Evolutionary conservation across 2,888 invertebrate species (phyloP).

Genomic region (Bombylius major): DNA sequence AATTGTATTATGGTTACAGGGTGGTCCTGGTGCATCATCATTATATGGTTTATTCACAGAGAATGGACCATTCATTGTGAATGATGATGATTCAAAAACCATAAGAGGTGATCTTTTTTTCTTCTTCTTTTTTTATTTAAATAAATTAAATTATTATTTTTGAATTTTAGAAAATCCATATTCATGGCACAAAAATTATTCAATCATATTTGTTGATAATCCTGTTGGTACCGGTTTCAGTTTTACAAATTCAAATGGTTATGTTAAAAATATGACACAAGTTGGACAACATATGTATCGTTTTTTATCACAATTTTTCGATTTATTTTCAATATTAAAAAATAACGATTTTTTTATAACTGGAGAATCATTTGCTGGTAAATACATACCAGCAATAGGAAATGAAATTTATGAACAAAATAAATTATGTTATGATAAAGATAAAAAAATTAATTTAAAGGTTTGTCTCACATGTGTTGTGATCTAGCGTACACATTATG

Average conservation of each 20-base stretch:
- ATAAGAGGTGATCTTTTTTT: slow-evolving; percentile 11
- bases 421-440: slow-evolving; percentile 17
- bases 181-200: slow-evolving; percentile 51
- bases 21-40: slow-evolving; percentile 47
- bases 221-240: slow-evolving; percentile 56
- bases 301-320: slow-evolving; percentile 50
- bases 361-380: slow-evolving; percentile 54
- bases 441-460: slow-evolving; percentile 39
- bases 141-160: background rate
- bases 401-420: slow-evolving; percentile 16
- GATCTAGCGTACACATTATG: background rate
- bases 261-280: slow-evolving; percentile 47
- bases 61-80: slow-evolving; percentile 47
- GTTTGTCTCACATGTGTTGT: slow-evolving; percentile 22
- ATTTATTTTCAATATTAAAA: slow-evolving; percentile 46
- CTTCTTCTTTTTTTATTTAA: background rate
- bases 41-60: slow-evolving; percentile 47
- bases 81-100: slow-evolving; percentile 30
- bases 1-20: slow-evolving; percentile 47
- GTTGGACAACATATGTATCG: slow-evolving; percentile 50
- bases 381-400: slow-evolving; percentile 41
- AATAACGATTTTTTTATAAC: slow-evolving; percentile 49
- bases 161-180: slow-evolving; percentile 37
- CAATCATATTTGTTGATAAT: slow-evolving; percentile 52
- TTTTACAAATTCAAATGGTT: slow-evolving; percentile 48